Percentiles rank a stretch among this genome's conserved stretches.
Evolutionary conservation across 2,888 invertebrate genomes (phyloP).

Genomic region (Epistrophe grossulariae): DNA sequence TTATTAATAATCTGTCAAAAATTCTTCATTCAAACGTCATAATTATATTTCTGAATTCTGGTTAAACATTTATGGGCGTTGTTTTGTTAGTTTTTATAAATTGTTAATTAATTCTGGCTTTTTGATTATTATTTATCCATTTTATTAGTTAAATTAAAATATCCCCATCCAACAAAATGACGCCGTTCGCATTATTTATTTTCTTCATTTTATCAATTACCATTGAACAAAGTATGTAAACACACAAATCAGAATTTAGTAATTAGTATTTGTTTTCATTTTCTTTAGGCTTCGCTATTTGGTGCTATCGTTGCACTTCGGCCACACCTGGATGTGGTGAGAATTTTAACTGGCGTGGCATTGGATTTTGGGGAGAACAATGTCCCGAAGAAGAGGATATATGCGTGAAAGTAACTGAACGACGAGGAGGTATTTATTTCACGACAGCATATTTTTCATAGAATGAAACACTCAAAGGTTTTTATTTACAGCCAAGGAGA

Average conservation of each 20-base stretch:
- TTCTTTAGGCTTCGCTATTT: slow-evolving; percentile 86
- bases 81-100: slow-evolving; percentile 63
- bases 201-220: slow-evolving; percentile 38
- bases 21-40: background rate
- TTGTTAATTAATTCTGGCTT: slow-evolving; percentile 12
- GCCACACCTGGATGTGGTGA: slow-evolving; percentile 95
- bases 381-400: slow-evolving; percentile 94
- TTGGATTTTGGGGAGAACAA: slow-evolving; percentile 90
- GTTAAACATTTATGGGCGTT: slow-evolving; percentile 56
- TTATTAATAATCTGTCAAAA: too few relatives aligned
- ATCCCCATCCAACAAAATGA: slow-evolving; percentile 22
- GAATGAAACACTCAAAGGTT: slow-evolving; percentile 62
- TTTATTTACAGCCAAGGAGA: slow-evolving; percentile 87
- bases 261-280: background rate
- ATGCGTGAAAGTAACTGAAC: slow-evolving; percentile 94
- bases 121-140: slow-evolving; percentile 39
- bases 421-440: slow-evolving; percentile 89
- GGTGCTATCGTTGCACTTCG: slow-evolving; percentile 95
- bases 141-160: background rate
- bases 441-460: background rate
- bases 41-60: background rate
- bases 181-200: background rate
- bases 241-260: background rate
- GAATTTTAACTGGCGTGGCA: slow-evolving; percentile 92
- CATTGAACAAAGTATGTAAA: slow-evolving; percentile 56